phyloP scores from a whole-genome alignment of 2,113 vertebrate species.

The Elgaria multicarinata region DNA sequence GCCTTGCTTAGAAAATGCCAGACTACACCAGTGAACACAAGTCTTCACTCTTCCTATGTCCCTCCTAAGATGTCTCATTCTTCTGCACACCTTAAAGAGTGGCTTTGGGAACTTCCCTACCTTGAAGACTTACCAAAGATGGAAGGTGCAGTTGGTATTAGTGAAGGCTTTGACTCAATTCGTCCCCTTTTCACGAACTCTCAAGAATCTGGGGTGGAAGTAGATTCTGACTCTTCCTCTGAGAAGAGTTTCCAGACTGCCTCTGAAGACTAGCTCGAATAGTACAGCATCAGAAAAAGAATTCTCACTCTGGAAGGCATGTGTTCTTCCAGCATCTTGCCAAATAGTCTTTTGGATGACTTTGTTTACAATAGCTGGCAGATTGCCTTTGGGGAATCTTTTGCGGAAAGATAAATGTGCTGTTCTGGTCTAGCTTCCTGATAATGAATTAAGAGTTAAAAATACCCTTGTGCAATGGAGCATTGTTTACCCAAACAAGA shows the following conservation, averaged over 20 bases:
- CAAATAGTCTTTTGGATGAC: conserved; percentile 39
- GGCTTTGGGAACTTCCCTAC: conserved; percentile 77
- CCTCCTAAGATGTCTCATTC: conserved; percentile 69
- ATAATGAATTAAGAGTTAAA: accelerated
- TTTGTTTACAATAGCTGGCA: conserved; percentile 63
- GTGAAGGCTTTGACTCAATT: conserved; percentile 4
- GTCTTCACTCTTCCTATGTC: conserved; percentile 47
- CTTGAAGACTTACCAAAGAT: conserved; percentile 38
- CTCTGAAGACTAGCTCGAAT: conserved; percentile 59
- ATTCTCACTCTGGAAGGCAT: conserved; percentile 22
- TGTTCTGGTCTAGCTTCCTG: conserved; percentile 11
- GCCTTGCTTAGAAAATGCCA: conserved; percentile 76
- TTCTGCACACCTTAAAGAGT: conserved; percentile 74
- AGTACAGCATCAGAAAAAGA: conserved; percentile 7
- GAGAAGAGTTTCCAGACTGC: conserved; percentile 68
- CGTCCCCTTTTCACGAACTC: conserved; percentile 47
- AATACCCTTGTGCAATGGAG: neutral
- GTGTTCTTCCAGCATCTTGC: conserved; percentile 39
- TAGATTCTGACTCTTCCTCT: conserved; percentile 65
- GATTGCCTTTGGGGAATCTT: conserved; percentile 59
- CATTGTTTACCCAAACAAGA: neutral
- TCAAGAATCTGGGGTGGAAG: conserved; percentile 54
- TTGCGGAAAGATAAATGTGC: conserved; percentile 43
- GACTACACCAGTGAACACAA: conserved; percentile 65
- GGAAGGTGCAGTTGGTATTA: conserved; percentile 11